phyloP scores from a whole-genome alignment of 2,888 invertebrate genomes.

The Entomobrya multifasciata region DNA sequence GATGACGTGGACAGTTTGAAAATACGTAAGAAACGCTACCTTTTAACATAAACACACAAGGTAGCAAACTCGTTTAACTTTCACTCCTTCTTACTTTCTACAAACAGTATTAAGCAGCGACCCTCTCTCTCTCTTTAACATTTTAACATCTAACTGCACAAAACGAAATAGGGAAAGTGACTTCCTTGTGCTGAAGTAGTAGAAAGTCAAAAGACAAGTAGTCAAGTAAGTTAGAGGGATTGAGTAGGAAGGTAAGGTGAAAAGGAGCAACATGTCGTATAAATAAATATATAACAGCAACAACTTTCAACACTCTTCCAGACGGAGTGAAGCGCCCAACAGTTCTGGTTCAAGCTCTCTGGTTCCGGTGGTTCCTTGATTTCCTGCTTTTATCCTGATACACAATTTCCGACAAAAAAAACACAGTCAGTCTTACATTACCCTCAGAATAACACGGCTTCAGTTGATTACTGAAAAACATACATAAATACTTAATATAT shows the following conservation, averaged over 20 bases:
- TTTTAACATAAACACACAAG: background rate
- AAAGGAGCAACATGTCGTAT: constrained; percentile 34
- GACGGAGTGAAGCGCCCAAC: constrained; percentile 55
- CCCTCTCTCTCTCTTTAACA: background rate
- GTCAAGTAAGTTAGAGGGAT: background rate
- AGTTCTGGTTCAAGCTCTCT: constrained; percentile 22
- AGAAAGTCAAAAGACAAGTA: background rate
- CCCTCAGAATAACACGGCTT: background rate
- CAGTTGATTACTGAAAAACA: background rate
- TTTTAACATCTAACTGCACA: background rate
- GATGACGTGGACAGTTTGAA: background rate
- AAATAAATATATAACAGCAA: constrained; percentile 53
- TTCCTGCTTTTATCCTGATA: background rate
- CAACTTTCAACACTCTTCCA: constrained; percentile 48
- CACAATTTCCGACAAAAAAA: background rate
- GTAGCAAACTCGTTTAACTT: background rate
- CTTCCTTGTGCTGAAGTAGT: background rate
- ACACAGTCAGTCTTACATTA: constrained; percentile 37
- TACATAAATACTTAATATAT: no score
- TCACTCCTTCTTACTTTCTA: background rate
- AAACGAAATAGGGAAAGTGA: background rate
- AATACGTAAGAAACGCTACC: background rate
- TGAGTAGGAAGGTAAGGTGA: constrained; percentile 21
- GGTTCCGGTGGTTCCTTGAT: constrained; percentile 23
- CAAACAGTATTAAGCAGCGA: background rate